Conservation (phyloP, 2,797 vertebrate genomes). For the Hoplostethus atlanticus region DNA sequence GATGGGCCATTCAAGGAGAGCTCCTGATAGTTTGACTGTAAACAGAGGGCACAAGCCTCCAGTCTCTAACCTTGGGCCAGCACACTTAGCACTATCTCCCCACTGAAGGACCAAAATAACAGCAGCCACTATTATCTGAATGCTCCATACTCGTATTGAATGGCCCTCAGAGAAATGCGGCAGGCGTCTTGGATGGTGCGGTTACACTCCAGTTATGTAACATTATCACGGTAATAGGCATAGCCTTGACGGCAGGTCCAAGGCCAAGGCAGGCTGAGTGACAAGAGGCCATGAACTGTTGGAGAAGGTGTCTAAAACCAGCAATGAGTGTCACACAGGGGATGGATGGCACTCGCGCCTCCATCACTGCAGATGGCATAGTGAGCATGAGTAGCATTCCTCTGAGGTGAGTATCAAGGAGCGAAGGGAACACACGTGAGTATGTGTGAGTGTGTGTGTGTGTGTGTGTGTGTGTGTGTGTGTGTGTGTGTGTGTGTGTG, state of each 20-base stretch:
- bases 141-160: constrained; percentile 24
- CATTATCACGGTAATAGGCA: constrained; percentile 50
- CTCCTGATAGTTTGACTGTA: constrained; percentile 34
- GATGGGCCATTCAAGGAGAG: constrained; percentile 45
- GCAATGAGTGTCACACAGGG: constrained; percentile 44
- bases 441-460: constrained; percentile 18
- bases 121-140: constrained; percentile 28
- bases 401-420: constrained; percentile 58
- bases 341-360: constrained; percentile 41
- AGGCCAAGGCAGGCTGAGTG: constrained; percentile 24
- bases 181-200: constrained; percentile 31
- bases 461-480: constrained; percentile 1
- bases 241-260: constrained; percentile 24
- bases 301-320: constrained; percentile 54
- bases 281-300: constrained; percentile 40
- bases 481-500: constrained; percentile 17
- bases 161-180: constrained; percentile 1
- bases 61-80: constrained; percentile 34
- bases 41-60: constrained; percentile 5
- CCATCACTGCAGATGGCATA: constrained; percentile 56
- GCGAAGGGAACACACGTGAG: constrained; percentile 40
- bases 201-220: constrained; percentile 49
- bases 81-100: constrained; percentile 35
- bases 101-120: constrained; percentile 46
- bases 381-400: constrained; percentile 59